phyloP scores from a whole-genome alignment of 2,888 invertebrate genomes.

The Julus scandinavius region DNA sequence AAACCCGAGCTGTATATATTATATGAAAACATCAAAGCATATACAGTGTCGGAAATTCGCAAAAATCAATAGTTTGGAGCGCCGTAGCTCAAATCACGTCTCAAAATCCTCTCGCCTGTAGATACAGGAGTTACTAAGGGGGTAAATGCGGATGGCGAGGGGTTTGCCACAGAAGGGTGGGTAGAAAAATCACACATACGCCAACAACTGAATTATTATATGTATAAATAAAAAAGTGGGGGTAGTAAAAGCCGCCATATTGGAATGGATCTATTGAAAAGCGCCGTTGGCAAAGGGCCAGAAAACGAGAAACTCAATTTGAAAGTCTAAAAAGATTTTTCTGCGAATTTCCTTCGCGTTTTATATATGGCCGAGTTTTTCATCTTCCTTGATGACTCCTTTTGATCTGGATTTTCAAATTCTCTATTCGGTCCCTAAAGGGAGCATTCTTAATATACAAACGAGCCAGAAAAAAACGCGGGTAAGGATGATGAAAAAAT shows the following conservation, averaged over 20 bases:
- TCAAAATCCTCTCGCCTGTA: constrained; percentile 22
- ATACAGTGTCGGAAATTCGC: constrained; percentile 39
- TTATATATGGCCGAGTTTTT: not conserved
- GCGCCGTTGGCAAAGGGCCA: not conserved
- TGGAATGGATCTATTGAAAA: constrained; percentile 13
- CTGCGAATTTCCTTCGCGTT: constrained; percentile 30
- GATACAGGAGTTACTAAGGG: constrained; percentile 42
- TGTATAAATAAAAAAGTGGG: constrained; percentile 23
- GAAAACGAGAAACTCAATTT: constrained; percentile 23
- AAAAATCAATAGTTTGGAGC: constrained; percentile 31
- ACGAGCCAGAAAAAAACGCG: not conserved
- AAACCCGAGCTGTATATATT: constrained; percentile 35
- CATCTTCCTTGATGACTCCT: constrained; percentile 21
- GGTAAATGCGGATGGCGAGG: not conserved
- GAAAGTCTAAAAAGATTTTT: constrained; percentile 39
- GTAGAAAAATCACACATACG: constrained; percentile 24
- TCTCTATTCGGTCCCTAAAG: constrained; percentile 5
- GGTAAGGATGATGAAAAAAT: not conserved
- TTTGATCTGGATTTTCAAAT: constrained; percentile 35
- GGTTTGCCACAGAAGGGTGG: not conserved
- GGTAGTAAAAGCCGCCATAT: not conserved
- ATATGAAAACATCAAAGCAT: constrained; percentile 42
- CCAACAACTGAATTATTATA: constrained; percentile 42
- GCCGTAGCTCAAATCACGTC: constrained; percentile 40
- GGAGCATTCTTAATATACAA: constrained; percentile 24